Evolutionary conservation across 1,140 invertebrate genomes (phyloP), one percentile per base, ranked within the genome.

Genomic region (Hyles euphorbiae): DNA sequence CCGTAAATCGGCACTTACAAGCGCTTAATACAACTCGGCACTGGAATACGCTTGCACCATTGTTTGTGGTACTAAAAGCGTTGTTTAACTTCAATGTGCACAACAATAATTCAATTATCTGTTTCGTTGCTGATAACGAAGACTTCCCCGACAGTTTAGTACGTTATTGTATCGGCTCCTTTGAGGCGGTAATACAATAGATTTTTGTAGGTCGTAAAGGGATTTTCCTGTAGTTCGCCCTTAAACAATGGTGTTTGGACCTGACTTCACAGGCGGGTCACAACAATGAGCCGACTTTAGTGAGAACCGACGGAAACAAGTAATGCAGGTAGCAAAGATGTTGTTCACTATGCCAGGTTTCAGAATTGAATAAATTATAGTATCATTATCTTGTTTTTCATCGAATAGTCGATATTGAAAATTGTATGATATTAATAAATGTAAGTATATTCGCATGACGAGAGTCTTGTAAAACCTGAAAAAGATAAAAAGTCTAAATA

Each of bases 101-200:
- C 47, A 60, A 52, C 64, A 65, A 63, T 71, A 71, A 65, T 67
- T 63, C 52, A 68, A 72, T 68, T 68, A 72, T 72, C 61, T 64
- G 44, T 67, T 60, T 46, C 63, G 51, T 44, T 60, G 54, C 62
- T 52, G 60, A 68, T 67, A 71, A 74, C 62, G 56, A 48, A 61
- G 34, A 43, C 52, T 57, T 62, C 51, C 59, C 48, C 49, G 63
- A 12, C 54, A 60, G 48, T 56, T 59, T 53, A 36, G 50, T 44
- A 53, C 43, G 44, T 60, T 34, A 56, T 66, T 72, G 61, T 65
- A 60, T 59, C 69, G 67, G 67, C 50, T 7, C 34, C 53, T 72
- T 74, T 65, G 54, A 66, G 47, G 44, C 51, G 57, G 56, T 59
- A 58, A 47, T 60, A 74, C 67, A 74, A 74, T 64, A 45, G 60